phyloP scores from a whole-genome alignment of 2,113 vertebrate genomes.

The Tursiops truncatus region DNA sequence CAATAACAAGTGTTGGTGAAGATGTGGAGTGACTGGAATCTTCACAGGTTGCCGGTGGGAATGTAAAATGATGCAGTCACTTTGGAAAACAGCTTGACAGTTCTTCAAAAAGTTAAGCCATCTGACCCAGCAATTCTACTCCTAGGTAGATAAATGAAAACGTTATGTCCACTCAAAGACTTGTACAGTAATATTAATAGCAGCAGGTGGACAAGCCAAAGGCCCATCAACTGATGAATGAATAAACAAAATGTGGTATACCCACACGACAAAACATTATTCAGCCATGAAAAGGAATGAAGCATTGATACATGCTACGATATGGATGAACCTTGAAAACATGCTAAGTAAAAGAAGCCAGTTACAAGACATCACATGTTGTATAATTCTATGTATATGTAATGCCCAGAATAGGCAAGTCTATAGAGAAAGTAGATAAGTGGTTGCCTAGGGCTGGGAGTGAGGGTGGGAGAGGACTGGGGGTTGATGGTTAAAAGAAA shows the following conservation, averaged over 20 bases:
- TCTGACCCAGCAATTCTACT: background rate
- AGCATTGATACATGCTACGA: background rate
- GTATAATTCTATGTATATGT: background rate
- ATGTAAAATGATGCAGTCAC: background rate
- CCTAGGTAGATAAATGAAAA: background rate
- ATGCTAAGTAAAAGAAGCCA: background rate
- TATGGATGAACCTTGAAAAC: background rate
- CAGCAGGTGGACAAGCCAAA: background rate
- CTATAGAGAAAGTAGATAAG: background rate
- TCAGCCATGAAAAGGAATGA: background rate
- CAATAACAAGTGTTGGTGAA: background rate
- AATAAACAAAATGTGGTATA: background rate
- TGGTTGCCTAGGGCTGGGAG: background rate
- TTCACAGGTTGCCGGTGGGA: background rate
- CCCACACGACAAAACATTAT: background rate
- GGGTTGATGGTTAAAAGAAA: background rate
- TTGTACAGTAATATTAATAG: background rate
- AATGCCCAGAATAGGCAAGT: background rate
- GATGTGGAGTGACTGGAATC: background rate
- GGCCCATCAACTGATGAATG: background rate
- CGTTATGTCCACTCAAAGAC: background rate
- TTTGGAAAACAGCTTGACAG: background rate
- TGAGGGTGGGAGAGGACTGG: background rate
- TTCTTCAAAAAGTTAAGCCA: background rate
- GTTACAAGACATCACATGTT: background rate